These are phyloP conservation scores for Nettapus auritus DNA, from an alignment of 2,113 vertebrate genomes.

Conservation along the genomic window DNA sequence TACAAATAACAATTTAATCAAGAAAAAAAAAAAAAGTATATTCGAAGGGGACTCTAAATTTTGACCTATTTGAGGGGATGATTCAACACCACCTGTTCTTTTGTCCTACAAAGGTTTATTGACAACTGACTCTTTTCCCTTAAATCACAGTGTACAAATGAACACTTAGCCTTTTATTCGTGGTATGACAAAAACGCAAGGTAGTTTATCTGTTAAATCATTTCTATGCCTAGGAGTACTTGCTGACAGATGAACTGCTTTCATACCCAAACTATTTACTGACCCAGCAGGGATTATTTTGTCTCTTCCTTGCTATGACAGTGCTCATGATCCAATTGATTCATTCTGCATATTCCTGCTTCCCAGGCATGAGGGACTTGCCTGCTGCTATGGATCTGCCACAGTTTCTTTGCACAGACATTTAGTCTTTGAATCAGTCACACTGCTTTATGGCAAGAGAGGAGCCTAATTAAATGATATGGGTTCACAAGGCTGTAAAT, in stretches of 20 bases:
- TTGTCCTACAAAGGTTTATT: neutral
- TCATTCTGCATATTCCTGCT: neutral
- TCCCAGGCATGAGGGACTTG: neutral
- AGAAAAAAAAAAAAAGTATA: neutral
- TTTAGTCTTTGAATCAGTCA: neutral
- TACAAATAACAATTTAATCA: neutral
- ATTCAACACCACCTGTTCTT: neutral
- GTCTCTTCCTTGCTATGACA: neutral
- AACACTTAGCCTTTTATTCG: neutral
- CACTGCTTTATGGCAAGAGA: neutral
- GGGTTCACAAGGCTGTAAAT: neutral
- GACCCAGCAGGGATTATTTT: neutral
- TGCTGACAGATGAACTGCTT: neutral
- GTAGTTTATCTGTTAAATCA: neutral
- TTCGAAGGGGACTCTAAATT: neutral
- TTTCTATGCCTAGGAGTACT: neutral
- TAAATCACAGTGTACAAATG: neutral
- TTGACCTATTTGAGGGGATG: neutral
- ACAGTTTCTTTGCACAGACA: neutral
- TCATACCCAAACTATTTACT: neutral
- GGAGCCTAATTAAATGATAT: neutral
- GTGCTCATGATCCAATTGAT: neutral
- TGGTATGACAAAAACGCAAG: neutral
- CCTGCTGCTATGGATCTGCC: neutral
- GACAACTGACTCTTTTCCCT: neutral